Evolutionary conservation across 2,888 invertebrate genomes (phyloP).

Genomic region (Pachymerium ferrugineum): DNA sequence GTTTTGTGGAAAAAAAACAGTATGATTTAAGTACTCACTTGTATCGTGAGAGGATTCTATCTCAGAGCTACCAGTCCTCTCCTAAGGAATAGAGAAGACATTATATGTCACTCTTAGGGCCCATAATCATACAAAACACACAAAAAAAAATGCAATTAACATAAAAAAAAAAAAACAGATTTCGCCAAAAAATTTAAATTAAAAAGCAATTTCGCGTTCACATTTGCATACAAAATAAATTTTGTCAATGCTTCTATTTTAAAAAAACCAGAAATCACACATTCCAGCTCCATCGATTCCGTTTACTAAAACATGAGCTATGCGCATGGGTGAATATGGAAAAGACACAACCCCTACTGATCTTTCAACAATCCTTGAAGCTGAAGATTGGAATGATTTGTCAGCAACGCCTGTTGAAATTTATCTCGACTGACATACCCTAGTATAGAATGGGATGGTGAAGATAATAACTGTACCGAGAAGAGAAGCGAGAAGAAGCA

Average conservation of each 20-base stretch:
- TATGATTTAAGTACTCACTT: constrained; percentile 15
- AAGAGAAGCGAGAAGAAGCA: too few relatives aligned
- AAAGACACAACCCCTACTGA: neutral
- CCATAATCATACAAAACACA: neutral
- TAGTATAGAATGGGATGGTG: too few relatives aligned
- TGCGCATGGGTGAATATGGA: neutral
- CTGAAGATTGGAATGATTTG: neutral
- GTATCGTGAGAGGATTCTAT: constrained; percentile 24
- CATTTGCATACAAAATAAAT: too few relatives aligned
- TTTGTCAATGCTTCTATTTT: too few relatives aligned
- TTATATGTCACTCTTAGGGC: constrained; percentile 19
- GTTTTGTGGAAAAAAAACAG: constrained; percentile 5
- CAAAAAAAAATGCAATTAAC: neutral
- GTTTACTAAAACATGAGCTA: neutral
- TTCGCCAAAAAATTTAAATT: neutral
- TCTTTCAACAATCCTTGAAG: neutral
- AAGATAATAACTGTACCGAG: too few relatives aligned
- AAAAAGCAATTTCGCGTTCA: neutral
- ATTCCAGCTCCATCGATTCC: too few relatives aligned
- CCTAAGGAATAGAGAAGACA: constrained; percentile 25
- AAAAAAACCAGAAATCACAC: too few relatives aligned
- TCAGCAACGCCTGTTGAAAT: neutral
- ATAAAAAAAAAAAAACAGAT: neutral
- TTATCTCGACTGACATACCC: neutral
- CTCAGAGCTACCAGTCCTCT: constrained; percentile 27